Base-by-base conservation (phyloP, 1,140 invertebrate genomes). In the Charaxes varanes region DNA sequence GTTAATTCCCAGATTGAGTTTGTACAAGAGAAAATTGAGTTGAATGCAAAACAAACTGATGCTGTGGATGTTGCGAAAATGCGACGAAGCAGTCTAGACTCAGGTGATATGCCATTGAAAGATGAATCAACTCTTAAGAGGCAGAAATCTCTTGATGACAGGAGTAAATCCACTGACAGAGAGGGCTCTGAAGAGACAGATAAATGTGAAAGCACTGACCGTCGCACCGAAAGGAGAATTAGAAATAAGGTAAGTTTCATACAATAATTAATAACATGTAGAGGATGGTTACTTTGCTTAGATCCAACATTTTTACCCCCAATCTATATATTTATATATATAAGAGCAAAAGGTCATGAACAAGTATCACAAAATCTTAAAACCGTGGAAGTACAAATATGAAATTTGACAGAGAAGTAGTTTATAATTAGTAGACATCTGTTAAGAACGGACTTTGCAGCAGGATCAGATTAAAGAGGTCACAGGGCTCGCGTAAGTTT, bases 241-340 rank as follows among this genome's bases (percentile, higher is more conserved):
- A 83, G 88, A 58, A 91, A 90, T 64, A 90, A 91, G 83, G 89
- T 90, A 73, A 47, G 15, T 50, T n/a, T n/a, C n/a, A n/a, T n/a
- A n/a, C n/a, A n/a, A n/a, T n/a, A n/a, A n/a, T n/a, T n/a, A n/a
- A n/a, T n/a, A n/a, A 30, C 8, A 16, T 23, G n/a, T 6, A 0
- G n/a, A 1, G 4, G 1, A n/a, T 23, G 6, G 7, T 22, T 8
- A 27, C 13, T 13, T 4, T 27, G 6, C n/a, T 30, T 2, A 27
- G 10, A 4, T 27, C 14, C 26, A 13, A 24, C n/a, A 3, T 27
- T n/a, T n/a, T n/a, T n/a, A n/a, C n/a, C n/a, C n/a, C n/a, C n/a
- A n/a, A n/a, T n/a, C n/a, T n/a, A n/a, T n/a, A n/a, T n/a, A n/a
- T n/a, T n/a, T n/a, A n/a, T n/a, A n/a, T n/a, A n/a, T n/a, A n/a